Evolutionary conservation across 2,113 vertebrate species (phyloP).

Genomic region (Petaurus breviceps): DNA sequence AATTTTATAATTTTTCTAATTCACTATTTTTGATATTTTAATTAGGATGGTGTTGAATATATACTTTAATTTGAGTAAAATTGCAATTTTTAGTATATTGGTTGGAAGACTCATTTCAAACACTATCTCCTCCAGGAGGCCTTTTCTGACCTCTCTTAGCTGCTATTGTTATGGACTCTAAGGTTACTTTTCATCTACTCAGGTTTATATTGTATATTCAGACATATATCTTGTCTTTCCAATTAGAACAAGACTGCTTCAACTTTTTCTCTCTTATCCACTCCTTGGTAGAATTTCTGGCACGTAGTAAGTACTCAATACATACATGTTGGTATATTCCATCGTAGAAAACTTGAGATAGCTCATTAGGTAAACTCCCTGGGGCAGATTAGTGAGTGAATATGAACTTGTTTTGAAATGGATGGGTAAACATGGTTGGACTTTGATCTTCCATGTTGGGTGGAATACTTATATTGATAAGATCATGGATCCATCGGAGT

Average conservation of each 20-base stretch:
- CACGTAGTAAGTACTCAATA: not conserved
- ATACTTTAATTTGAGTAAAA: too few species aligned
- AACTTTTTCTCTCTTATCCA: not conserved
- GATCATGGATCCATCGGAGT: not conserved
- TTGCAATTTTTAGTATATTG: too few species aligned
- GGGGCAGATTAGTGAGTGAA: not conserved
- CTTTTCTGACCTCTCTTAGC: not conserved
- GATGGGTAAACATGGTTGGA: not conserved
- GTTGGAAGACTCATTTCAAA: too few species aligned
- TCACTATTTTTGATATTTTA: too few species aligned
- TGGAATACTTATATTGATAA: not conserved
- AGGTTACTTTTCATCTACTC: not conserved
- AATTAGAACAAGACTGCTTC: not conserved
- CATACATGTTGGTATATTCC: not conserved
- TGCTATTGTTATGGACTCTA: not conserved
- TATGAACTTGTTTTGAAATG: not conserved
- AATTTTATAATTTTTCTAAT: too few species aligned
- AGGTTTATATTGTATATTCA: not conserved
- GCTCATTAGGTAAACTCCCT: not conserved
- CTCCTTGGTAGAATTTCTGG: not conserved
- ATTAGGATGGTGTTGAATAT: too few species aligned
- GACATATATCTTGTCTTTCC: not conserved
- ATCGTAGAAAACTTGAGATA: not conserved
- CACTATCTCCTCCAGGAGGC: not conserved
- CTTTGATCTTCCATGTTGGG: not conserved